phyloP scores from a whole-genome alignment of 2,888 invertebrate genomes.

The Hipparchia sbordonii region DNA sequence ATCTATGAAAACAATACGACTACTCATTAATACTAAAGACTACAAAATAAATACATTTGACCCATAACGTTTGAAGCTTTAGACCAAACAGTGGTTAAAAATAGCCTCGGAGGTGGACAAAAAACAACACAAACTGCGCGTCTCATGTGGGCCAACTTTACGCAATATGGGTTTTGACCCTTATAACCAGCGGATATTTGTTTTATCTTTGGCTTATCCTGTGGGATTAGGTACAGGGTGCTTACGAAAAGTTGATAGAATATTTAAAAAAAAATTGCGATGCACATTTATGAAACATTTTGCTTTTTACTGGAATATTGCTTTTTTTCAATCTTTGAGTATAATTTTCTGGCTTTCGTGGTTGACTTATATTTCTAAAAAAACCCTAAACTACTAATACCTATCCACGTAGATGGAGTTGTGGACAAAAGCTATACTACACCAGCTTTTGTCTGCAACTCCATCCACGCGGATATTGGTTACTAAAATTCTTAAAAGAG shows the following conservation, averaged over 20 bases:
- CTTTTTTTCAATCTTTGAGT: no score
- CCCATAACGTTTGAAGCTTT: slow-evolving; percentile 35
- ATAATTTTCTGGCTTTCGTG: no score
- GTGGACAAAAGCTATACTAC: no score
- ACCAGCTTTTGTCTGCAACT: no score
- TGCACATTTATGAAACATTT: neutral
- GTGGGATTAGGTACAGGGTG: slow-evolving; percentile 59
- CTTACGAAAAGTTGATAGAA: slow-evolving; percentile 22
- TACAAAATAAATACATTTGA: slow-evolving; percentile 16
- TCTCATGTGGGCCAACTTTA: slow-evolving; percentile 74
- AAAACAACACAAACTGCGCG: slow-evolving; percentile 59
- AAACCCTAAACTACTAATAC: no score
- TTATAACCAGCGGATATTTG: slow-evolving; percentile 76
- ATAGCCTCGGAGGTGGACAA: slow-evolving; percentile 71
- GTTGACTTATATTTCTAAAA: no score
- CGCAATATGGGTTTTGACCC: slow-evolving; percentile 81
- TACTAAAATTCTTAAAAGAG: no score
- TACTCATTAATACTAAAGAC: neutral
- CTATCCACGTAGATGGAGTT: no score
- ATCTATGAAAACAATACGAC: neutral
- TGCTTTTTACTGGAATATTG: no score
- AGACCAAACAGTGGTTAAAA: slow-evolving; percentile 68
- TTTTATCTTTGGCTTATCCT: slow-evolving; percentile 73
- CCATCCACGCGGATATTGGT: no score
- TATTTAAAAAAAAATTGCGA: no score